Base-by-base conservation (phyloP, 1,140 invertebrate genomes). In the Aphaenogaster floridana region DNA sequence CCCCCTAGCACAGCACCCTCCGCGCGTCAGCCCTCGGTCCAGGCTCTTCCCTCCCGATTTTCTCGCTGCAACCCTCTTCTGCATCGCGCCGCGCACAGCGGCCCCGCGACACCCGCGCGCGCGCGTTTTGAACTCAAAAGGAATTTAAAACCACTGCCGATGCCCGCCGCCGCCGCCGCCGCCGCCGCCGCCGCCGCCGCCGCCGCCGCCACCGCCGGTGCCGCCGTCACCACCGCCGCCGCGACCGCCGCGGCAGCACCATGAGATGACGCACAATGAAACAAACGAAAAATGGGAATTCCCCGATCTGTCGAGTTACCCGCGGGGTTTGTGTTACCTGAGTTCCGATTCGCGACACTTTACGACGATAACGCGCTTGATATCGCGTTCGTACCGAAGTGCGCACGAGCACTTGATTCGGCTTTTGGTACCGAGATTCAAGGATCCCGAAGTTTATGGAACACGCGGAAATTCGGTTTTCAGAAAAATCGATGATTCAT, bases 141-240 rank as follows among this genome's bases (percentile, higher is more conserved):
- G 94, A 95, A 95, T 95, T 95, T 95, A 94, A 95, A 95, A 95
- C 94, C 93, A 91, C 90, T 92, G 89, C 85, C 85, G 89, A 91
- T 92, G 91, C 88, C 89, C 80, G 71, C 48, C 86, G 36, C 17
- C 15, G 17, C 50, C 54, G 3, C 72, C 39, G 36, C 39, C 74
- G n/a, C 54, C 11, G 34, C 48, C 28, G 17, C 66, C 66, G 66
- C 7, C 21, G 61, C 61, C 61, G 61, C 61, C 28, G 42, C 2
- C 11, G 87, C 94, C 92, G 91, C 89, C 91, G 89, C 85, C 81
- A 88, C 88, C 74, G 68, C 42, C 39, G 36, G 6, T 28, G 36
- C 77, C 77, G 45, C 78, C 36, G 48, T n/a, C 50, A 13, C 79
- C 50, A 34, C 66, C 64, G 64, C 79, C 36, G 50, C 79, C 42